These are phyloP conservation scores for Heliconius ethilla DNA, from an alignment of 2,888 invertebrate species.

Conservation along the genomic window DNA sequence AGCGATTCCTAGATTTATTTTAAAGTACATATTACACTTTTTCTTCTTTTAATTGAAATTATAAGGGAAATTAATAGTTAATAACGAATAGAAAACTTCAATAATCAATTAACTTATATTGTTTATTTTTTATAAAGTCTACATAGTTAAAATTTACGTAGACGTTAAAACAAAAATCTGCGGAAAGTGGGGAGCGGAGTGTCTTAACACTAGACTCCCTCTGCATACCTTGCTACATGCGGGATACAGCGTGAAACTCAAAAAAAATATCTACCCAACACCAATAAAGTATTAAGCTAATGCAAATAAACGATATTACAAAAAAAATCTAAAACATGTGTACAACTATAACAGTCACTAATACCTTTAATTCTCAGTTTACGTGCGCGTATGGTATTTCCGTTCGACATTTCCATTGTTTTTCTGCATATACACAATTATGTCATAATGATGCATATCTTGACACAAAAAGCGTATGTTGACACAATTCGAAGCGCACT, in stretches of 20 bases:
- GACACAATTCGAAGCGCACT: constrained; percentile 8
- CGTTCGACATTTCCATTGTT: background rate
- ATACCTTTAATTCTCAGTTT: constrained; percentile 18
- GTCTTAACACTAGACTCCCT: too few relatives aligned
- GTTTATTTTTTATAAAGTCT: too few relatives aligned
- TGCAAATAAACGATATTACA: background rate
- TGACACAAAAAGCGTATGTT: constrained; percentile 17
- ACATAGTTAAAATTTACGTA: too few relatives aligned
- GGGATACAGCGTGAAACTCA: too few relatives aligned
- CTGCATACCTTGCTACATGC: too few relatives aligned
- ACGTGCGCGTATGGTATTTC: constrained; percentile 12
- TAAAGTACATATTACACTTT: background rate
- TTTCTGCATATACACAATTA: background rate
- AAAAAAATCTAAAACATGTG: background rate
- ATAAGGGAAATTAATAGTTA: too few relatives aligned
- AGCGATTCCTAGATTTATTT: too few relatives aligned
- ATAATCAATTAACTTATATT: background rate
- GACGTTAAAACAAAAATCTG: too few relatives aligned
- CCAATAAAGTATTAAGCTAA: background rate
- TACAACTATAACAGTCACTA: background rate
- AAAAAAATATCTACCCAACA: background rate
- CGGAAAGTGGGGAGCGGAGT: too few relatives aligned
- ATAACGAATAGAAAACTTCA: too few relatives aligned
- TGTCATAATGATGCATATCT: background rate
- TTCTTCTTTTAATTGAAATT: background rate